Evolutionary conservation across 2,888 invertebrate genomes (phyloP), one percentile per base, ranked within the genome.

Genomic region (Drosophila rubida): DNA sequence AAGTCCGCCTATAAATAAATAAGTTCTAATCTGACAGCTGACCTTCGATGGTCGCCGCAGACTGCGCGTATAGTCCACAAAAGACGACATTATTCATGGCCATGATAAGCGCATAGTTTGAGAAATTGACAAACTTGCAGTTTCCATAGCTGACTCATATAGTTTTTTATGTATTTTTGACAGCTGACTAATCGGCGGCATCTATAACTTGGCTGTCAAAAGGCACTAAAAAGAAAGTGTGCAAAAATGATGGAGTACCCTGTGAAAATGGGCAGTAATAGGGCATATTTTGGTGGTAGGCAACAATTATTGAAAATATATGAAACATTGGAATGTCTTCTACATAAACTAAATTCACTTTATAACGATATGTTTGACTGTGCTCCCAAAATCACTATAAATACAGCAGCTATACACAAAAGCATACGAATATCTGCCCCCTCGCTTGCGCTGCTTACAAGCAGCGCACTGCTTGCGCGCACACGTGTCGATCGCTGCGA

Each of bases 61-160:
- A 57, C 65, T 53, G 13, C 6, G 13, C 6, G 13, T 16, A 19
- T 23, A 6, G 41, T 57, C 67, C n/a, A n/a, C n/a, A 30, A 13
- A 42, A 23, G 27, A 51, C 30, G 27, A 48, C 30, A 44, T 32
- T 44, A 32, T 48, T 39, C 14, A 9, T 14, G 9, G 13, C 3
- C 3, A 5, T 60, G 77, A 76, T 74, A 66, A 74, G 67, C 70
- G 22, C 9, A 48, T 51, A 66, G 54, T 51, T 65, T 42, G 13
- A 7, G 27, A 27, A 37, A 13, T 19, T 11, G 19, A 27, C 8
- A 41, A 30, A 32, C 22, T 58, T 41, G 7, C 3, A 11, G 49
- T 32, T 23, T 14, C 22, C 6, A 23, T 32, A 58, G 49, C 41
- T 58, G 39, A 49, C 9, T 58, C 58, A 58, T 22, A 19, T 19